Percentiles rank a stretch among this genome's conserved stretches.
Conservation (phyloP, 2,113 vertebrate species). For the Burhinus oedicnemus region DNA sequence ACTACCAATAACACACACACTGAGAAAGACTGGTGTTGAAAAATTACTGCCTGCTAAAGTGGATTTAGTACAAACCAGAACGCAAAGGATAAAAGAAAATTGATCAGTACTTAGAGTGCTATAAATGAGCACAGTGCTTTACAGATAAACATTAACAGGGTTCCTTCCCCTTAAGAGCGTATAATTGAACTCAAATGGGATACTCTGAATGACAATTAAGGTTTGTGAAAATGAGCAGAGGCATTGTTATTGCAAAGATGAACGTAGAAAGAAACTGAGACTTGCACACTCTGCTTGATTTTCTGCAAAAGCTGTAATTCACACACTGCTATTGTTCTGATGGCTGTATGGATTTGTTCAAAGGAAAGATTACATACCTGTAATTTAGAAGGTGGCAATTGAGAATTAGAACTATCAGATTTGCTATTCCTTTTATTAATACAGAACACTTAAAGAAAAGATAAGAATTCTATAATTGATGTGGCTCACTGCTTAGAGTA, state of each 20-base stretch:
- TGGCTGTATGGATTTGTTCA: background rate
- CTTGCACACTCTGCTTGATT: background rate
- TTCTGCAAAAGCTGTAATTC: constrained; percentile 33
- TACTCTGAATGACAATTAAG: constrained; percentile 41
- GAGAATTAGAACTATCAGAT: constrained; percentile 5
- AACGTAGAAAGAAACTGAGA: constrained; percentile 21
- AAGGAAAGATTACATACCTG: constrained; percentile 46
- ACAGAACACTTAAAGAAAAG: background rate
- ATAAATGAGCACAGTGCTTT: constrained; percentile 56
- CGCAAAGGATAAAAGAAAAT: constrained; percentile 29
- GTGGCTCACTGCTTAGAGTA: background rate
- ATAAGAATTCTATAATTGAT: background rate
- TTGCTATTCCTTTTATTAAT: constrained; percentile 44
- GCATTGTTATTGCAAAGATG: constrained; percentile 48
- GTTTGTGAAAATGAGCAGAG: constrained; percentile 48
- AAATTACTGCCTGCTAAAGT: constrained; percentile 57
- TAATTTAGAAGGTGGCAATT: constrained; percentile 28
- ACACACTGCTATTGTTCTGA: constrained; percentile 14
- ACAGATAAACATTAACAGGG: constrained; percentile 60
- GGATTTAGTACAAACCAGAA: constrained; percentile 48
- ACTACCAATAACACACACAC: constrained; percentile 32
- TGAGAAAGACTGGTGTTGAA: constrained; percentile 30
- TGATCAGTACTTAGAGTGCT: constrained; percentile 49
- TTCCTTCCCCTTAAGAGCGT: constrained; percentile 45
- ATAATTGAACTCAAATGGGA: constrained; percentile 61